Conservation (phyloP, 2,888 invertebrate species). For the Agrochola lychnidis region DNA sequence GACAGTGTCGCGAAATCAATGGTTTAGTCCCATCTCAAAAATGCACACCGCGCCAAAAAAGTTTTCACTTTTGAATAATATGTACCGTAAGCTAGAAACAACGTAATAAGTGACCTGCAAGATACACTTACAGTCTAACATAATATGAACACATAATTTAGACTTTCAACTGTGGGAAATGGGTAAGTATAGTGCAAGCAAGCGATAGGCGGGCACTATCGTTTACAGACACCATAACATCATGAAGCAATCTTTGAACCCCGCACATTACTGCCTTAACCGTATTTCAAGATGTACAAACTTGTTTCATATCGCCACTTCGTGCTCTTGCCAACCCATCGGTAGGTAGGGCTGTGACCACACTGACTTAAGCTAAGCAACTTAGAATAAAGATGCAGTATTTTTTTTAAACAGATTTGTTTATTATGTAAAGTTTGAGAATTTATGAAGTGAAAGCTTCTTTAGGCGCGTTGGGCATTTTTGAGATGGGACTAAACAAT, state of each 20-base stretch:
- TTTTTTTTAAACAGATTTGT: not conserved
- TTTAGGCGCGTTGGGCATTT: no score
- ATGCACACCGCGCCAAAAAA: no score
- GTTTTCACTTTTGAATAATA: not conserved
- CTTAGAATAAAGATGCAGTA: not conserved
- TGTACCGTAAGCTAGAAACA: not conserved
- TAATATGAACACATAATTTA: slow-evolving; percentile 42
- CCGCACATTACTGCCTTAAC: slow-evolving; percentile 34
- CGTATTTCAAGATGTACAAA: slow-evolving; percentile 46
- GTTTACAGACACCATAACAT: slow-evolving; percentile 45
- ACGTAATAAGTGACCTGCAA: not conserved
- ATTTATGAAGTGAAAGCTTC: no score
- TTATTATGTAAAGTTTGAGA: no score
- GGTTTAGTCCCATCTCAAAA: no score
- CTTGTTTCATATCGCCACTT: slow-evolving; percentile 35
- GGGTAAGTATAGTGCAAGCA: slow-evolving; percentile 41
- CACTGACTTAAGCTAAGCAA: not conserved
- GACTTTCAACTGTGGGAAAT: slow-evolving; percentile 58
- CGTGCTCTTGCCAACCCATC: slow-evolving; percentile 49
- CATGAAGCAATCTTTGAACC: slow-evolving; percentile 52
- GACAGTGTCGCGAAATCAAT: no score
- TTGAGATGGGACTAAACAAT: no score
- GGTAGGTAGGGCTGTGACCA: not conserved
- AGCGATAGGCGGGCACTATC: slow-evolving; percentile 45
- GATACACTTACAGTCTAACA: slow-evolving; percentile 27